These are phyloP conservation scores for Tenebrosternarchus preto DNA, from an alignment of 2,113 vertebrate genomes.

Conservation along the genomic window DNA sequence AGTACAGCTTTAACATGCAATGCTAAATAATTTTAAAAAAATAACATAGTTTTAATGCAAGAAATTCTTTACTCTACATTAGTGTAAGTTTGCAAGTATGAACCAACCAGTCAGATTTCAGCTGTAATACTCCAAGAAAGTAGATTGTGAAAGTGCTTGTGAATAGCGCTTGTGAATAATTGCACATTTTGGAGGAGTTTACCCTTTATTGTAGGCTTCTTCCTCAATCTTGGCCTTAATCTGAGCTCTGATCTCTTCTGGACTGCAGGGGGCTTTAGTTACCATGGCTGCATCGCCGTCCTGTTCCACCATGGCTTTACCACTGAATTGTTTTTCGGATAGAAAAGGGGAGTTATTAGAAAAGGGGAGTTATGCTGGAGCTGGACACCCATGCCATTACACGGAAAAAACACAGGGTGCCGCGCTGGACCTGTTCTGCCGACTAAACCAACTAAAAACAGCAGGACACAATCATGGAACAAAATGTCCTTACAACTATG, in stretches of 20 bases:
- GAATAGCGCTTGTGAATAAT: neutral
- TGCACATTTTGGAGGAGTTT: slow-evolving; percentile 53
- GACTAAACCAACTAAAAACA: slow-evolving; percentile 29
- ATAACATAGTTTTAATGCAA: no score
- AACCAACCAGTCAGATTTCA: neutral
- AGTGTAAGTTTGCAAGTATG: neutral
- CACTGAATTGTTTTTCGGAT: slow-evolving; percentile 78
- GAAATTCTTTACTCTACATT: no score
- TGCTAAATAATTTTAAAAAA: no score
- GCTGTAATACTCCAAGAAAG: neutral
- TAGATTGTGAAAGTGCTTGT: no score
- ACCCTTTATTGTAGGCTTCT: slow-evolving; percentile 93
- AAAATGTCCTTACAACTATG: slow-evolving; percentile 4
- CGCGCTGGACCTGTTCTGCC: slow-evolving; percentile 45
- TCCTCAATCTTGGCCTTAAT: slow-evolving; percentile 89
- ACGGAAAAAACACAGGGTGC: slow-evolving; percentile 8
- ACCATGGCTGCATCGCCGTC: slow-evolving; percentile 74
- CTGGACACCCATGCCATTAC: slow-evolving; percentile 40
- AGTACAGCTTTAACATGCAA: no score
- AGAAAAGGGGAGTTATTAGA: slow-evolving; percentile 68
- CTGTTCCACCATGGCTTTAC: slow-evolving; percentile 80
- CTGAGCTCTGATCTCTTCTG: slow-evolving; percentile 84
- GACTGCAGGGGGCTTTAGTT: slow-evolving; percentile 69
- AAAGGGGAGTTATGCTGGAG: slow-evolving; percentile 61
- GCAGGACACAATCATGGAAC: neutral